A percentile compares a stretch with the other conserved stretches of the same genome.
Evolutionary conservation across 2,888 invertebrate genomes (phyloP).

Genomic region (Thereva unica): DNA sequence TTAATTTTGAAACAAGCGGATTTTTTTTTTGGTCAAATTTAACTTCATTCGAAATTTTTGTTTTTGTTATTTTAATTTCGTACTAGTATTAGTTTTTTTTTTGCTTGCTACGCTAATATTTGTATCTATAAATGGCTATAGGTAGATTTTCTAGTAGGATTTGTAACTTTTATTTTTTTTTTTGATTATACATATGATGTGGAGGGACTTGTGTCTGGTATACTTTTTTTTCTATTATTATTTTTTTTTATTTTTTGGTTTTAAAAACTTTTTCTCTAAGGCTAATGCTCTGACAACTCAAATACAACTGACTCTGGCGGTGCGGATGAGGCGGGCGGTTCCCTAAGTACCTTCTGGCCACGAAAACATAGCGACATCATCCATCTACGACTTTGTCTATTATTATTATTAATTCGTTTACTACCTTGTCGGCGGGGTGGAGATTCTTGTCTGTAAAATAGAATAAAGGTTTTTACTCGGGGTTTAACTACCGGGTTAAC

Average conservation of each 20-base stretch:
- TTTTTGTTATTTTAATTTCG: neutral
- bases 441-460: constrained; percentile 37
- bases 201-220: constrained; percentile 22
- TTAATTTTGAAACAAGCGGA: too few species aligned
- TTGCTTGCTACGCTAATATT: constrained; percentile 13
- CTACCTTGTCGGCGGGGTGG: constrained; percentile 35
- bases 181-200: neutral
- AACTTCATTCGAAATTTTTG: too few species aligned
- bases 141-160: constrained; percentile 9
- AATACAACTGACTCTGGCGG: constrained; percentile 60
- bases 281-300: constrained; percentile 59
- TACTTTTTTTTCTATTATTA: neutral
- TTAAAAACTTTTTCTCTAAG: constrained; percentile 9
- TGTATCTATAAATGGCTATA: constrained; percentile 2
- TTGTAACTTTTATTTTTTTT: constrained; percentile 14
- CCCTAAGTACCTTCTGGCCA: constrained; percentile 58
- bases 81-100: constrained; percentile 21
- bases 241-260: neutral
- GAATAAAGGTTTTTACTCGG: neutral
- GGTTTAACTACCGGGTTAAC: neutral
- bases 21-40: too few species aligned
- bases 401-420: constrained; percentile 39
- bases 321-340: constrained; percentile 56
- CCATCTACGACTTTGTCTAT: constrained; percentile 48
- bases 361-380: constrained; percentile 54